Evolutionary conservation across 2,888 invertebrate species (phyloP).

Genomic region (Amitus sp.): DNA sequence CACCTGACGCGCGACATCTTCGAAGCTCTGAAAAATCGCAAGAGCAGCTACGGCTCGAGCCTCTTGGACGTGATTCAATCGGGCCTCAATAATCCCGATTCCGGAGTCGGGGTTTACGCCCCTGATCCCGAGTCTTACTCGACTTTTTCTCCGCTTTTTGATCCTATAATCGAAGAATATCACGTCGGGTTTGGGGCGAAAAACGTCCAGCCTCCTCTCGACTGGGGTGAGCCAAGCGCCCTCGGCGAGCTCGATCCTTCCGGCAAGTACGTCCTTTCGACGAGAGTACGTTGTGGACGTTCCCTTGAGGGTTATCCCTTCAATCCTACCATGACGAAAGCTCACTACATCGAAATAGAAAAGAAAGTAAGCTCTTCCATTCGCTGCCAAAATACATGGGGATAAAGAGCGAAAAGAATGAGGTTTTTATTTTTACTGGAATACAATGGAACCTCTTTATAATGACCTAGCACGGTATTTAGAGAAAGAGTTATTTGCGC

Average conservation of each 20-base stretch:
- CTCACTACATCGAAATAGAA: slow-evolving; percentile 74
- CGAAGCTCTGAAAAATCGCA: slow-evolving; percentile 57
- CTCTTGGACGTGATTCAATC: slow-evolving; percentile 75
- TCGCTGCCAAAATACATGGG: slow-evolving; percentile 1
- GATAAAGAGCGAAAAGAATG: neutral
- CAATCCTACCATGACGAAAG: slow-evolving; percentile 75
- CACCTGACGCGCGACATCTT: slow-evolving; percentile 40
- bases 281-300: slow-evolving; percentile 75
- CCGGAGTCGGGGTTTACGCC: slow-evolving; percentile 74
- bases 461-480: too few species aligned
- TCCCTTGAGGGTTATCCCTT: slow-evolving; percentile 73
- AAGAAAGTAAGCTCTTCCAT: slow-evolving; percentile 59
- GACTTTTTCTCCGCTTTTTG: slow-evolving; percentile 73
- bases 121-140: slow-evolving; percentile 76
- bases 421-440: neutral
- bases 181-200: slow-evolving; percentile 71
- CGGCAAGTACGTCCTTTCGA: slow-evolving; percentile 72
- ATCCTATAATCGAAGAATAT: slow-evolving; percentile 76
- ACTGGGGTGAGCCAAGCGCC: slow-evolving; percentile 70
- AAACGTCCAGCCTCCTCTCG: slow-evolving; percentile 71
- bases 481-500: too few species aligned
- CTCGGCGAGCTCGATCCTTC: slow-evolving; percentile 73
- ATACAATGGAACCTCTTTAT: neutral
- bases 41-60: slow-evolving; percentile 71
- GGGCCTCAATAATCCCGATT: slow-evolving; percentile 75